Percentiles rank a stretch among this genome's conserved stretches.
phyloP scores from a whole-genome alignment of 2,113 vertebrate genomes.

The Arenaria interpres region DNA sequence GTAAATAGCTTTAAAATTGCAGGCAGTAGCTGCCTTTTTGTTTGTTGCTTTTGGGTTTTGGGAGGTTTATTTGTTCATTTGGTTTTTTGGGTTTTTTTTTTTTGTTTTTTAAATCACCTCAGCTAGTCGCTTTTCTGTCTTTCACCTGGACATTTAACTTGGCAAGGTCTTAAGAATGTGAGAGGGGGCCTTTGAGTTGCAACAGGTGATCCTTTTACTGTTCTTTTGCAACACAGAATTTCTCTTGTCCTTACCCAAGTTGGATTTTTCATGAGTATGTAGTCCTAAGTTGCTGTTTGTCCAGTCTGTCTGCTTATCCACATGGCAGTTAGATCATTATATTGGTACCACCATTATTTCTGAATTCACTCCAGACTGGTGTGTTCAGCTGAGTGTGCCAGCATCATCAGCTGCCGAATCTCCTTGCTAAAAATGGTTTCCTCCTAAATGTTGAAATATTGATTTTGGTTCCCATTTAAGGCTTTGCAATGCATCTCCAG shows the following conservation, averaged over 20 bases:
- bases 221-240: not conserved
- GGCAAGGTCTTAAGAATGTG: not conserved
- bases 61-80: not conserved
- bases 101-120: not conserved
- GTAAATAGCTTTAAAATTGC: not conserved
- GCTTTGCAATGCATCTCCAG: slow-evolving; percentile 3
- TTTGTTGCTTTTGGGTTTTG: not conserved
- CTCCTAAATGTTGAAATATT: slow-evolving; percentile 40
- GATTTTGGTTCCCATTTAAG: slow-evolving; percentile 53
- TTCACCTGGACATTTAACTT: not conserved
- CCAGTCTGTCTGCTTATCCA: not conserved
- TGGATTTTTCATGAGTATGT: not conserved
- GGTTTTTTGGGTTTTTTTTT: too few species aligned
- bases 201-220: not conserved
- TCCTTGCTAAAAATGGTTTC: slow-evolving; percentile 4
- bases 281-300: not conserved
- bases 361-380: not conserved
- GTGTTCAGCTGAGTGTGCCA: not conserved
- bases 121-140: not conserved
- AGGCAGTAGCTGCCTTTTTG: not conserved
- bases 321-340: not conserved
- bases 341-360: not conserved
- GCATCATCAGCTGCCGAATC: not conserved
- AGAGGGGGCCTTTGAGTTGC: not conserved
- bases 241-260: not conserved